These are phyloP conservation scores for Gambusia affinis DNA, from an alignment of 2,113 vertebrate genomes.

Conservation along the genomic window DNA sequence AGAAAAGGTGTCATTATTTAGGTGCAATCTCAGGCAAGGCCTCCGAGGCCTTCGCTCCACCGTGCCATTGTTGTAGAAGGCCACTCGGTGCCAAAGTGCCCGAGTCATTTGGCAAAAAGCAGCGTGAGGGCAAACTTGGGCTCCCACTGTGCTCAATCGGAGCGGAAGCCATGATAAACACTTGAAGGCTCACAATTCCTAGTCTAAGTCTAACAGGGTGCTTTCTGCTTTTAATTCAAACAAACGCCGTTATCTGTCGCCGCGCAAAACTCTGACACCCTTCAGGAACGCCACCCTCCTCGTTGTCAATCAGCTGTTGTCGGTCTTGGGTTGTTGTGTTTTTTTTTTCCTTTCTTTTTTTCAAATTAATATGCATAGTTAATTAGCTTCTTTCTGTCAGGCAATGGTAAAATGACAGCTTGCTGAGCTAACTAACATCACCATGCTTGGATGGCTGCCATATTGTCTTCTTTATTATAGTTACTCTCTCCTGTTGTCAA, in stretches of 20 bases:
- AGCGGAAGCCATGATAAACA: slow-evolving; percentile 30
- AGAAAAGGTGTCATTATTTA: slow-evolving; percentile 66
- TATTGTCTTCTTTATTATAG: slow-evolving; percentile 49
- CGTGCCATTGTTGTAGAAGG: slow-evolving; percentile 59
- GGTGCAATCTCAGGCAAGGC: slow-evolving; percentile 55
- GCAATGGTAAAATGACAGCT: slow-evolving; percentile 46
- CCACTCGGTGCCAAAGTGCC: slow-evolving; percentile 58
- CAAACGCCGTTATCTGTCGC: slow-evolving; percentile 13
- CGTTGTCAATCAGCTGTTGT: slow-evolving; percentile 52
- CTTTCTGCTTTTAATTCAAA: slow-evolving; percentile 19
- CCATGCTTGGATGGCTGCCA: slow-evolving; percentile 54
- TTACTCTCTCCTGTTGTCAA: slow-evolving; percentile 35
- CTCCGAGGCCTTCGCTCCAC: slow-evolving; percentile 50
- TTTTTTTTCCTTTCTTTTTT: too few relatives aligned
- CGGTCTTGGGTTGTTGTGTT: slow-evolving; percentile 35
- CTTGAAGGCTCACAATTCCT: slow-evolving; percentile 6
- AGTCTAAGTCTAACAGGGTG: slow-evolving; percentile 2
- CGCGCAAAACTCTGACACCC: slow-evolving; percentile 18
- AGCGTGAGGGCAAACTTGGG: slow-evolving; percentile 10
- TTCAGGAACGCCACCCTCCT: slow-evolving; percentile 30
- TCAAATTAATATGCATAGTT: slow-evolving; percentile 60
- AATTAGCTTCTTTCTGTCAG: slow-evolving; percentile 57
- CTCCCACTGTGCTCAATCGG: slow-evolving; percentile 24
- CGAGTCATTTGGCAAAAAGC: slow-evolving; percentile 43
- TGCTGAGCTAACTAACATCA: slow-evolving; percentile 50